Conservation (phyloP, 1,140 invertebrate genomes). For the Ptiloglossa arizonensis region DNA sequence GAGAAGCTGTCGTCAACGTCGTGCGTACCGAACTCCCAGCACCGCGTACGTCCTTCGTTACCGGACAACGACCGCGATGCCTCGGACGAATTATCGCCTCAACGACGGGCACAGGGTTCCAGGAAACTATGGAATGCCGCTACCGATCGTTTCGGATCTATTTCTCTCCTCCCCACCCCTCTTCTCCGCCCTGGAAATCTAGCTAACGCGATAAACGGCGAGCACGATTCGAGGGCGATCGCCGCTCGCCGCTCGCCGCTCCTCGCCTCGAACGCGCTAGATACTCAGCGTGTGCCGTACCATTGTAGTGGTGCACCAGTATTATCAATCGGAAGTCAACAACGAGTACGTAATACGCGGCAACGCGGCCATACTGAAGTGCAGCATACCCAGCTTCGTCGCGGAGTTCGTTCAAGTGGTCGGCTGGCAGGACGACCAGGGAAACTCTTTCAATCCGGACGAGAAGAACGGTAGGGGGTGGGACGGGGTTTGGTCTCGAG, state of each 20-base stretch:
- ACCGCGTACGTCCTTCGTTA: no score
- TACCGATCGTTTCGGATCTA: constrained; percentile 30
- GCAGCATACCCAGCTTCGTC: constrained; percentile 95
- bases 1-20: constrained; percentile 64
- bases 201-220: neutral
- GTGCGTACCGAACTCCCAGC: constrained; percentile 35
- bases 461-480: constrained; percentile 67
- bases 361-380: constrained; percentile 96
- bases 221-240: no score
- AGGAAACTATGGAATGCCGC: neutral
- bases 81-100: neutral
- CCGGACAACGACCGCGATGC: neutral
- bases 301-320: constrained; percentile 91
- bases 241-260: neutral
- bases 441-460: constrained; percentile 85
- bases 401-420: constrained; percentile 94
- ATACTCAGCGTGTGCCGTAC: constrained; percentile 36
- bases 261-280: constrained; percentile 8
- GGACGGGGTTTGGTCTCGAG: no score
- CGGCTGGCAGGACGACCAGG: constrained; percentile 92
- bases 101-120: no score
- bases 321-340: constrained; percentile 94
- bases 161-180: no score
- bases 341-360: constrained; percentile 96
- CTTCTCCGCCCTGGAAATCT: no score